Conservation (phyloP, 2,888 invertebrate species). For the Drosophila yooni region DNA sequence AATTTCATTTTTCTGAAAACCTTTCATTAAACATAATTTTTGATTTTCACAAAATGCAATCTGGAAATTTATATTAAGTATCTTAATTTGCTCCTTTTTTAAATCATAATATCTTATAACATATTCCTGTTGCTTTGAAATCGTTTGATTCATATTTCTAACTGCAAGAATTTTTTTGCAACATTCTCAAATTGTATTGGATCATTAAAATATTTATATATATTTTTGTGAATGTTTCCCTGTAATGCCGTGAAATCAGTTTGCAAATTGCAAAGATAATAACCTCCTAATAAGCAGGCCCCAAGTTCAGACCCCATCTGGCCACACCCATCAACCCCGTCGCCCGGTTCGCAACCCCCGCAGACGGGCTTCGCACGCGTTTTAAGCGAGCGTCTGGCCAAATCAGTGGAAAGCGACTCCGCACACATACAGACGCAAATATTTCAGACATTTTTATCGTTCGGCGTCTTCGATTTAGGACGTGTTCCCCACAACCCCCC, state of each 20-base stretch:
- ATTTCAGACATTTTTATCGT: slow-evolving; percentile 85
- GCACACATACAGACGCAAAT: slow-evolving; percentile 59
- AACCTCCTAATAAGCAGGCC: slow-evolving; percentile 75
- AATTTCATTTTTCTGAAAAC: not conserved
- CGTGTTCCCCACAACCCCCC: slow-evolving; percentile 39
- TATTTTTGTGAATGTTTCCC: slow-evolving; percentile 19
- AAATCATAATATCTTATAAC: not conserved
- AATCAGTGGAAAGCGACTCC: slow-evolving; percentile 73
- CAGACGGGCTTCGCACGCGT: slow-evolving; percentile 21
- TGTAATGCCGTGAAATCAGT: slow-evolving; percentile 70
- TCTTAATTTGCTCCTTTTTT: not conserved
- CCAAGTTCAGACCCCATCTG: slow-evolving; percentile 13
- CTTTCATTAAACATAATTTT: not conserved
- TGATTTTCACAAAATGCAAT: not conserved
- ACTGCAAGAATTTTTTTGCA: slow-evolving; percentile 13
- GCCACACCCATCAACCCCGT: slow-evolving; percentile 47
- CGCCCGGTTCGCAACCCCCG: not conserved
- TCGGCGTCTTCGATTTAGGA: slow-evolving; percentile 82
- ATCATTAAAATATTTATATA: not conserved
- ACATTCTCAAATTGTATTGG: slow-evolving; percentile 25
- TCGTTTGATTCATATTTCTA: not conserved
- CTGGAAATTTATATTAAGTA: not conserved
- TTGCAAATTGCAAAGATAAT: slow-evolving; percentile 81
- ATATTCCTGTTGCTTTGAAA: not conserved
- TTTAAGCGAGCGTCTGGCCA: slow-evolving; percentile 72